Percentiles rank a stretch among this genome's conserved stretches.
Evolutionary conservation across 1,140 invertebrate genomes (phyloP).

Genomic region (Bursaphelenchus mucronatus): DNA sequence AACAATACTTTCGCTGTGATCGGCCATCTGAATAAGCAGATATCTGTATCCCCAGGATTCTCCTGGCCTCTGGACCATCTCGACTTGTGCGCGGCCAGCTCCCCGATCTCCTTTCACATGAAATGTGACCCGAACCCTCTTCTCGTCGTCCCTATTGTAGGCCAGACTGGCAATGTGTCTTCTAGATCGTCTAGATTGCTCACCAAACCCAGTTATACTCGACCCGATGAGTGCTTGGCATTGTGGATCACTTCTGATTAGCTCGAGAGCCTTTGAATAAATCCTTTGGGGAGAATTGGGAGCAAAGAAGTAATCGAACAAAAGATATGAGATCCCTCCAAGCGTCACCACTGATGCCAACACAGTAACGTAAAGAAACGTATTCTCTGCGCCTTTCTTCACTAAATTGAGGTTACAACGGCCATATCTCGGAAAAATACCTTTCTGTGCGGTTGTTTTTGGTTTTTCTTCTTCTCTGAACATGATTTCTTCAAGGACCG

Average conservation of each 20-base stretch:
- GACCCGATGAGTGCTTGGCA: conserved; percentile 52
- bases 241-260: conserved; percentile 43
- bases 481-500: conserved; percentile 43
- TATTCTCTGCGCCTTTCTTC: conserved; percentile 51
- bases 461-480: conserved; percentile 44
- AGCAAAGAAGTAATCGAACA: conserved; percentile 51
- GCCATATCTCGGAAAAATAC: conserved; percentile 19
- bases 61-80: conserved; percentile 50
- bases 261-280: conserved; percentile 48
- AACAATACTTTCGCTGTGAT: conserved; percentile 37
- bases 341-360: conserved; percentile 31
- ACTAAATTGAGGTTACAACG: conserved; percentile 29
- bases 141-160: conserved; percentile 54
- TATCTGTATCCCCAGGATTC: conserved; percentile 55
- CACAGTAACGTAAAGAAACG: conserved; percentile 46
- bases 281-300: conserved; percentile 49
- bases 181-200: conserved; percentile 40
- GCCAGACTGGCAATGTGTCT: conserved; percentile 49
- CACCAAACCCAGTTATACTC: conserved; percentile 34
- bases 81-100: conserved; percentile 42
- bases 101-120: conserved; percentile 47
- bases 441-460: conserved; percentile 55
- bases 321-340: conserved; percentile 44
- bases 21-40: conserved; percentile 42
- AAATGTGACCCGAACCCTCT: conserved; percentile 53